Evolutionary conservation across 2,888 invertebrate species (phyloP).

Genomic region (Parnassius orleans): DNA sequence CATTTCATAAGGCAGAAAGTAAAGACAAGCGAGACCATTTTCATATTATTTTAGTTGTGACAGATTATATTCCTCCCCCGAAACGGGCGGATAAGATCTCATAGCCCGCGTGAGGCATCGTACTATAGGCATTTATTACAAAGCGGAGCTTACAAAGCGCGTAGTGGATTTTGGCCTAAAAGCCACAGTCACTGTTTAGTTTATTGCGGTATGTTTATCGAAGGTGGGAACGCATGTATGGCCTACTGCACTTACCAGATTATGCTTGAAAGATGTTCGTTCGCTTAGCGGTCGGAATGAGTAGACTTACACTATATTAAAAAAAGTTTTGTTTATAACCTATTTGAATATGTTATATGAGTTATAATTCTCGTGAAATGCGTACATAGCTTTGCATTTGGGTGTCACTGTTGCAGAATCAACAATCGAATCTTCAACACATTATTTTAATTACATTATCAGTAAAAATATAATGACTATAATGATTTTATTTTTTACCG

Average conservation of each 20-base stretch:
- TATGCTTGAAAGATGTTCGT: background rate
- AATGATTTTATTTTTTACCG: too few species aligned
- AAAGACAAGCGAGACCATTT: slow-evolving; percentile 17
- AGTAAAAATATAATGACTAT: too few species aligned
- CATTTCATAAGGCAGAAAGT: slow-evolving; percentile 14
- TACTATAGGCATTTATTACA: background rate
- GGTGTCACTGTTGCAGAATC: too few species aligned
- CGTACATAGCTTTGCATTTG: too few species aligned
- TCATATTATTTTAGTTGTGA: slow-evolving; percentile 14
- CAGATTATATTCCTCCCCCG: slow-evolving; percentile 23
- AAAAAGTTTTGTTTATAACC: too few species aligned
- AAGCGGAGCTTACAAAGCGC: background rate
- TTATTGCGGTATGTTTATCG: slow-evolving; percentile 15
- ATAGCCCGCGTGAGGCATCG: background rate
- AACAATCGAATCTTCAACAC: too few species aligned
- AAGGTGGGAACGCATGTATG: slow-evolving; percentile 12
- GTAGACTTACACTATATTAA: too few species aligned
- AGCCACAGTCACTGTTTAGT: background rate
- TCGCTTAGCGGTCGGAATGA: too few species aligned
- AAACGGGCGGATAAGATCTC: slow-evolving; percentile 20
- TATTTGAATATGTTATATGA: too few species aligned
- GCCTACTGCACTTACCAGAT: slow-evolving; percentile 19
- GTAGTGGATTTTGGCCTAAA: slow-evolving; percentile 4
- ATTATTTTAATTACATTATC: too few species aligned
- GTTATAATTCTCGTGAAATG: too few species aligned